phyloP scores from a whole-genome alignment of 2,888 invertebrate genomes.

The Metellina segmentata region DNA sequence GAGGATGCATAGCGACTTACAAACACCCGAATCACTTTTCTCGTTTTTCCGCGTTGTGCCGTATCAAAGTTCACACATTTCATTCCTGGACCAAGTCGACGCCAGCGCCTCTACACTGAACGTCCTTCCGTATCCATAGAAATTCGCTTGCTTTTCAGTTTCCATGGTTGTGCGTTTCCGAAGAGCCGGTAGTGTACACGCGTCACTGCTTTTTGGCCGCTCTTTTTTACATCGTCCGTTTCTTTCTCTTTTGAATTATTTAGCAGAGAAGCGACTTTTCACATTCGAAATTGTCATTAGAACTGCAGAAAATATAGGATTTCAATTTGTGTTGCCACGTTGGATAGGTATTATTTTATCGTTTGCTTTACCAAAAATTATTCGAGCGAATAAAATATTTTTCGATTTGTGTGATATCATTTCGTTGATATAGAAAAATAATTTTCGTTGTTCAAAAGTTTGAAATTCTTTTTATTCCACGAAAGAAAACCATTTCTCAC shows the following conservation, averaged over 20 bases:
- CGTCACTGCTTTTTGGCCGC: neutral
- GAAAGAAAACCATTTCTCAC: too few species aligned
- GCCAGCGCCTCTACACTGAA: constrained; percentile 27
- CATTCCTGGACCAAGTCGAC: neutral
- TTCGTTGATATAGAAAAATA: too few species aligned
- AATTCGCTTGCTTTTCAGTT: neutral
- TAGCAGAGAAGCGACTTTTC: neutral
- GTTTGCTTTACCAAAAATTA: too few species aligned
- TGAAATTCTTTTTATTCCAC: too few species aligned
- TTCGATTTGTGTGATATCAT: too few species aligned
- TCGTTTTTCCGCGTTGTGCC: constrained; percentile 9
- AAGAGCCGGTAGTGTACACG: neutral
- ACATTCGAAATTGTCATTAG: too few species aligned
- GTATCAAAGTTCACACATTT: neutral
- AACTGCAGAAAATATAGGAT: neutral
- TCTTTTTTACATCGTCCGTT: neutral
- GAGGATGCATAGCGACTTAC: neutral
- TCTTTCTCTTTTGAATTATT: neutral
- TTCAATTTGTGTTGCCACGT: neutral
- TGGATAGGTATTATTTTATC: too few species aligned
- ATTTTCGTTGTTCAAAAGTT: too few species aligned
- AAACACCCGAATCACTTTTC: neutral
- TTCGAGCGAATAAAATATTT: too few species aligned
- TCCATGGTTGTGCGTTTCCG: neutral
- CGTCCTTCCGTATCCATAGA: constrained; percentile 6